phyloP scores from a whole-genome alignment of 2,797 vertebrate genomes.

The Nannoperca obscura region DNA sequence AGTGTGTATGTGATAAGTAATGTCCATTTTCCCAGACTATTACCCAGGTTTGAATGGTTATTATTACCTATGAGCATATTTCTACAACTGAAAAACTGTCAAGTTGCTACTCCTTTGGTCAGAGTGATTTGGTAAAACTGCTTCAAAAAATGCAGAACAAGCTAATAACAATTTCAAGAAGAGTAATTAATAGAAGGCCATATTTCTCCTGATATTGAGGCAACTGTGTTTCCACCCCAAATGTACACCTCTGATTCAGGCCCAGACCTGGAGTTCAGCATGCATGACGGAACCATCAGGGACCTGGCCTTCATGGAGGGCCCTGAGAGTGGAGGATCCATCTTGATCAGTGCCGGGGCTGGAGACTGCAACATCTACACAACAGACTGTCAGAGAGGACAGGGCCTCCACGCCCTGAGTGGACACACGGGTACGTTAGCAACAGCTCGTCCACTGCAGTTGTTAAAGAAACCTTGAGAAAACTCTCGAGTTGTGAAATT shows the following conservation, averaged over 20 bases:
- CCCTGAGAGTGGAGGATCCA: slow-evolving; percentile 94
- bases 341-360: slow-evolving; percentile 96
- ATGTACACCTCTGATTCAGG: slow-evolving; percentile 79
- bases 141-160: too few relatives aligned
- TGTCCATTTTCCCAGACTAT: not conserved
- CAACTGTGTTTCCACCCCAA: not conserved
- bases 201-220: too few relatives aligned
- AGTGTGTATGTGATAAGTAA: not conserved
- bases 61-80: not conserved
- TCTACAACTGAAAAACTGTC: not conserved
- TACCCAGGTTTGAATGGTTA: not conserved
- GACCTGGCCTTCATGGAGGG: slow-evolving; percentile 99
- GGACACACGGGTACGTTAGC: slow-evolving; percentile 95
- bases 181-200: too few relatives aligned
- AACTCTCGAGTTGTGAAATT: not conserved
- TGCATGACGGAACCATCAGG: slow-evolving; percentile 98
- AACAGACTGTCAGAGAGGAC: slow-evolving; percentile 96
- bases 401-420: slow-evolving; percentile 97
- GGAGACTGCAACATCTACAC: slow-evolving; percentile 99
- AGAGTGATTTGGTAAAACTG: too few relatives aligned
- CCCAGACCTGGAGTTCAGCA: slow-evolving; percentile 98
- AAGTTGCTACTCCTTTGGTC: too few relatives aligned
- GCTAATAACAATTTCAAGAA: too few relatives aligned
- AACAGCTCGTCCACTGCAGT: slow-evolving; percentile 28
- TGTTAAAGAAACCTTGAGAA: not conserved